Percentiles rank a stretch among this genome's conserved stretches.
Conservation (phyloP, 2,888 invertebrate species). For the Scelioninae gen. 2 region DNA sequence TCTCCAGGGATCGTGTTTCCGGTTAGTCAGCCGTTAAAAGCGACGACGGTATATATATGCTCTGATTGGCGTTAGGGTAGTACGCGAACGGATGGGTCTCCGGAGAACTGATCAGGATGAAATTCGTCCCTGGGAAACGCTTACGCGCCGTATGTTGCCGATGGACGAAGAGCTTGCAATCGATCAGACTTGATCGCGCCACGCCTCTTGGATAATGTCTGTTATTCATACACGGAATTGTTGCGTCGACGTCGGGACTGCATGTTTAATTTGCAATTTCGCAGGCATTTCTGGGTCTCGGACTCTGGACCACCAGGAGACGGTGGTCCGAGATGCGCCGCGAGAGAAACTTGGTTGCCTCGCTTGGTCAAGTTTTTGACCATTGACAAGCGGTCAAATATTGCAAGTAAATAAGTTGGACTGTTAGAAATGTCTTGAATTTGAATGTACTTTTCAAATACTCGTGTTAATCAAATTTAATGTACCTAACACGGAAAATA, state of each 20-base stretch:
- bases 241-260: slow-evolving; percentile 25
- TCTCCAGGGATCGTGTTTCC: slow-evolving; percentile 61
- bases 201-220: slow-evolving; percentile 51
- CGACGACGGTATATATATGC: slow-evolving; percentile 52
- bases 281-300: slow-evolving; percentile 25
- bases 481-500: too few species aligned
- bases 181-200: slow-evolving; percentile 51
- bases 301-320: not conserved
- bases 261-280: slow-evolving; percentile 30
- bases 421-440: too few species aligned
- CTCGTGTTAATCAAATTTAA: too few species aligned
- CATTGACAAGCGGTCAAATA: too few species aligned
- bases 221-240: slow-evolving; percentile 50
- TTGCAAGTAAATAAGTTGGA: too few species aligned
- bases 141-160: slow-evolving; percentile 48
- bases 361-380: too few species aligned
- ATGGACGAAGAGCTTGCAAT: slow-evolving; percentile 47
- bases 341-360: too few species aligned
- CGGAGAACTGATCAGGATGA: slow-evolving; percentile 58
- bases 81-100: slow-evolving; percentile 61
- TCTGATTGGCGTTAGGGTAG: slow-evolving; percentile 60
- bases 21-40: slow-evolving; percentile 62
- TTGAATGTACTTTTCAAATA: too few species aligned
- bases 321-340: too few species aligned
- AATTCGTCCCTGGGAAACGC: slow-evolving; percentile 60